Percentiles rank a stretch among this genome's conserved stretches.
phyloP scores from a whole-genome alignment of 2,113 vertebrate species.

The Caracal caracal region DNA sequence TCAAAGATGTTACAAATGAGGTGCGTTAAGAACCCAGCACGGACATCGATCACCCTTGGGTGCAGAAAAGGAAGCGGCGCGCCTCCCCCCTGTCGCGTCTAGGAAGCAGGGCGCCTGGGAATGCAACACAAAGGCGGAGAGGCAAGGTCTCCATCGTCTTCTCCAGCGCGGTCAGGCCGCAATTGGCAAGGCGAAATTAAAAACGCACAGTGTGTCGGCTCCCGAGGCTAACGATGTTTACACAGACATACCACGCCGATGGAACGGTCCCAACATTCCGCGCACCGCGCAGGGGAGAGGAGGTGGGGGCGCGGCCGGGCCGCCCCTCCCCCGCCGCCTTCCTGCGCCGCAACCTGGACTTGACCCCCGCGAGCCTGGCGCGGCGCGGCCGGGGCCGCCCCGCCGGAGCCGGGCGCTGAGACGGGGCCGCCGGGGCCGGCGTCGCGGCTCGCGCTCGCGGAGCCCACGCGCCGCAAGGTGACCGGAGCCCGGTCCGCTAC shows the following conservation, averaged over 20 bases:
- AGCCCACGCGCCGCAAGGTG: slow-evolving; percentile 22
- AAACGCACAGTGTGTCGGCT: slow-evolving; percentile 87
- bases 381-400: slow-evolving; percentile 81
- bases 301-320: slow-evolving; percentile 79
- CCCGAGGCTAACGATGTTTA: slow-evolving; percentile 90
- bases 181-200: slow-evolving; percentile 87
- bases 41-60: not conserved
- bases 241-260: slow-evolving; percentile 89
- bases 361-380: slow-evolving; percentile 88
- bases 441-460: not conserved
- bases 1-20: not conserved
- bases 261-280: slow-evolving; percentile 86
- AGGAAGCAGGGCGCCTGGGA: not conserved
- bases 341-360: slow-evolving; percentile 86
- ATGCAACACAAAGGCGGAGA: not conserved
- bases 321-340: slow-evolving; percentile 85
- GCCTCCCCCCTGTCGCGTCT: not conserved
- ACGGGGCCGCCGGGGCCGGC: not conserved
- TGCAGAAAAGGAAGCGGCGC: not conserved
- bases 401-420: slow-evolving; percentile 76
- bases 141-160: slow-evolving; percentile 63
- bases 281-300: slow-evolving; percentile 64
- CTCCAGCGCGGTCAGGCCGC: slow-evolving; percentile 68
- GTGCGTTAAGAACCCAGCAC: not conserved
- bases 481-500: slow-evolving; percentile 55